Evolutionary conservation across 1,140 invertebrate genomes (phyloP), one percentile per base, ranked within the genome.

Genomic region (Drosophila novamexicana): DNA sequence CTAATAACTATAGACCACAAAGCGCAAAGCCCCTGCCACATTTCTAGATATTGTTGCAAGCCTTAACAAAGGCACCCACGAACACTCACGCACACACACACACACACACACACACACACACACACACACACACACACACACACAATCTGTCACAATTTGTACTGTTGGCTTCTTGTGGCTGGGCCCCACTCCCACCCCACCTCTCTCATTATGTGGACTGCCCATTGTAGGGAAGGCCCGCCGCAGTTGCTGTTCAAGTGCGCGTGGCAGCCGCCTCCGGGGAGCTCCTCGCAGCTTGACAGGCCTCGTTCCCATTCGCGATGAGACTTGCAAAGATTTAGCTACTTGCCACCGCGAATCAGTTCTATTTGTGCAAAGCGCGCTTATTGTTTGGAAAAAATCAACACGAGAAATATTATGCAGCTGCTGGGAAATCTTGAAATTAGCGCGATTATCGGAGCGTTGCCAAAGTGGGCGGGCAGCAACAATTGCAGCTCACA

Each of bases 361-460:
- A 76, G 76, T 86, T 86, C 79, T 89, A 89, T 90, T 89, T 89
- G 85, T 81, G 80, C 83, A 86, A 81, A 80, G 75, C 76, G 77
- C 80, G 84, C 85, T 90, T 89, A 89, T 89, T 89, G 84, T 89
- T 89, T 78, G 84, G 85, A 89, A 89, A 29, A 85, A 88, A 90
- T 89, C 84, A 88, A 89, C 72, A 84, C 67, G 66, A 76, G 66
- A 72, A 89, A 77, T 81, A 29, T 29, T 29, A 29, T 29, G 22
- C 47, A 49, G 47, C 47, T 81, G 88, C 78, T 91, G 88, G 88
- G 88, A 90, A 90, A 90, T 90, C 88, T 90, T 90, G 82, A 90
- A 90, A 90, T 90, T 90, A 90, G 88, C 88, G 80, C 88, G 88
- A 90, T 90, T 90, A 90, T 86, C 85, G 85, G 77, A 89, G 84